These are phyloP conservation scores for Tholera decimalis DNA, from an alignment of 2,888 invertebrate genomes.

Conservation along the genomic window DNA sequence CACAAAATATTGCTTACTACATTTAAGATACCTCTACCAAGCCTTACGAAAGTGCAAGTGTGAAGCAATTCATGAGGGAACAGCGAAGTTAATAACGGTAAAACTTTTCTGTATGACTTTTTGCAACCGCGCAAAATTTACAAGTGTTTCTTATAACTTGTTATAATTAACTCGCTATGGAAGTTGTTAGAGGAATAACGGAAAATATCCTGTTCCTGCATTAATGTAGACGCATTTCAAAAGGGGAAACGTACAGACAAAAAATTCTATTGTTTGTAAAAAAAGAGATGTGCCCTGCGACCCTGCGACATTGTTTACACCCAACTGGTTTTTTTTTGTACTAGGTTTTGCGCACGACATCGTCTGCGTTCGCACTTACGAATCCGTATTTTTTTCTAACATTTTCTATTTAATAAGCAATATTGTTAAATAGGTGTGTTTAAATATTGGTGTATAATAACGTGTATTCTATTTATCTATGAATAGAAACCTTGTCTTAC, in stretches of 20 bases:
- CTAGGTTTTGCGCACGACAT: too few species aligned
- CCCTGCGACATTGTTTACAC: too few species aligned
- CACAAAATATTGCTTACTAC: too few species aligned
- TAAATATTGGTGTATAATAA: too few species aligned
- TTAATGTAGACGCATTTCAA: background rate
- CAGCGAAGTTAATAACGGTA: background rate
- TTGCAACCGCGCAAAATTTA: conserved; percentile 3
- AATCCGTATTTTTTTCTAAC: background rate
- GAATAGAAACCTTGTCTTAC: too few species aligned
- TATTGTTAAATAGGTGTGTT: too few species aligned
- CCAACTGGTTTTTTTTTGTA: too few species aligned
- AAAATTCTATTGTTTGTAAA: background rate
- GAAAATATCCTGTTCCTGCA: background rate
- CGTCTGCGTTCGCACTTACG: too few species aligned
- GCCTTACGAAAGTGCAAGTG: too few species aligned
- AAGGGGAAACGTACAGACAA: background rate
- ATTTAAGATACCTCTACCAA: too few species aligned
- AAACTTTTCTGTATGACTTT: background rate
- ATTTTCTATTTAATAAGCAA: background rate
- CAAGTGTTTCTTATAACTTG: background rate
- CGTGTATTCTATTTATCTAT: too few species aligned
- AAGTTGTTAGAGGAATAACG: conserved; percentile 1
- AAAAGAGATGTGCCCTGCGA: too few species aligned
- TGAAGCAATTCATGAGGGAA: background rate
- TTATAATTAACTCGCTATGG: background rate